These are phyloP conservation scores for Baccha elongata DNA, from an alignment of 2,888 invertebrate species.

Conservation along the genomic window DNA sequence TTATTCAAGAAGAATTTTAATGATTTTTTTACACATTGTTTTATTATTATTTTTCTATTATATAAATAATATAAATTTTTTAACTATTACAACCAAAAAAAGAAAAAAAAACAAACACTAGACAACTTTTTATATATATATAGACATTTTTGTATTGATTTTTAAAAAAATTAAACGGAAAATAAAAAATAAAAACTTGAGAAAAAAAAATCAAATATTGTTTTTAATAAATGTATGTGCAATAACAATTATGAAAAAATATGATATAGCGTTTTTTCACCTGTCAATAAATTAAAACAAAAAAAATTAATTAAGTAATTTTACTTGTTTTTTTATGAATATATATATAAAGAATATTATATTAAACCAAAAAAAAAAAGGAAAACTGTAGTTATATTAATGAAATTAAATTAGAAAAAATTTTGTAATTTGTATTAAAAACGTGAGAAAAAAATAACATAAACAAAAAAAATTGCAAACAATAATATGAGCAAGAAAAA, in stretches of 20 bases:
- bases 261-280: constrained; percentile 75
- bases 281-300: constrained; percentile 59
- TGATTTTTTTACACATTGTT: constrained; percentile 64
- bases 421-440: constrained; percentile 80
- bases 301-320: constrained; percentile 48
- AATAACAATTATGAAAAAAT: constrained; percentile 75
- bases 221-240: constrained; percentile 73
- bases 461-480: constrained; percentile 47
- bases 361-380: constrained; percentile 67
- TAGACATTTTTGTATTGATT: constrained; percentile 73
- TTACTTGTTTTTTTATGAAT: constrained; percentile 65
- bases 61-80: constrained; percentile 52
- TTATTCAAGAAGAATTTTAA: constrained; percentile 53
- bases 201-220: constrained; percentile 58
- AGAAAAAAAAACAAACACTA: constrained; percentile 51
- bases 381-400: constrained; percentile 76
- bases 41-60: constrained; percentile 62
- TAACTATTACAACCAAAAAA: constrained; percentile 62
- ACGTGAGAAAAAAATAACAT: constrained; percentile 40
- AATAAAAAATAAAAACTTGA: constrained; percentile 36
- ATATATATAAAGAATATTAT: constrained; percentile 74
- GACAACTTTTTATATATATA: constrained; percentile 67
- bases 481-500: constrained; percentile 66
- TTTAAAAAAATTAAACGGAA: constrained; percentile 73
- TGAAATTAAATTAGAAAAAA: constrained; percentile 78